These are phyloP conservation scores for Acanthurus tractus DNA, from an alignment of 2,797 vertebrate genomes.

Conservation along the genomic window DNA sequence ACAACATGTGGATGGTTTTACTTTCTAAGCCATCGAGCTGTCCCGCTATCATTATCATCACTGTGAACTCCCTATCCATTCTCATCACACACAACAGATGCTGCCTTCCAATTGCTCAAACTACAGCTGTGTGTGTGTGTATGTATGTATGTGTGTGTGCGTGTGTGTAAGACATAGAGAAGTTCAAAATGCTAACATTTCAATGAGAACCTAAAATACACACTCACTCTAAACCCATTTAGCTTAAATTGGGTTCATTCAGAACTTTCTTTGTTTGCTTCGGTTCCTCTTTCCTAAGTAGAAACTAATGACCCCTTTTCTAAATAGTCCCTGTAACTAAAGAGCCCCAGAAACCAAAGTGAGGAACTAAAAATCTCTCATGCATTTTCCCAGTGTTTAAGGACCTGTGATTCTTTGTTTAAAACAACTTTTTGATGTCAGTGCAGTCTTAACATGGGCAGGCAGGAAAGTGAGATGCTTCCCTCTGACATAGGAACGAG, in stretches of 20 bases:
- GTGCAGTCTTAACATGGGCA: background rate
- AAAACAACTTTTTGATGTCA: background rate
- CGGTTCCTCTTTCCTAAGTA: constrained; percentile 13
- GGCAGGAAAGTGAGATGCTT: background rate
- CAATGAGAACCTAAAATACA: constrained; percentile 27
- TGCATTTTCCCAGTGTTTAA: background rate
- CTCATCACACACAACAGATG: constrained; percentile 85
- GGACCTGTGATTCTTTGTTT: background rate
- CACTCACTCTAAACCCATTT: constrained; percentile 4
- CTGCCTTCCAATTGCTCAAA: constrained; percentile 79
- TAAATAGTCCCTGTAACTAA: background rate
- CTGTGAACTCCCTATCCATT: constrained; percentile 78
- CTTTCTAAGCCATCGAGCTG: constrained; percentile 80
- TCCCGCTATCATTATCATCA: constrained; percentile 80
- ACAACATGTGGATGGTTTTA: constrained; percentile 81
- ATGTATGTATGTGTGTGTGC: constrained; percentile 35
- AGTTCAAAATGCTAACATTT: constrained; percentile 42
- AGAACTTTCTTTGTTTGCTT: constrained; percentile 31
- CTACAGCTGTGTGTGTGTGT: constrained; percentile 61
- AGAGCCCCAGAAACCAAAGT: constrained; percentile 13
- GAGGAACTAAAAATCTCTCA: constrained; percentile 4
- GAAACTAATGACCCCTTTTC: constrained; percentile 25
- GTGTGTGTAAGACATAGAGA: constrained; percentile 23
- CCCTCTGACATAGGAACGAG: background rate
- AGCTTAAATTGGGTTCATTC: constrained; percentile 31